Evolutionary conservation across 2,888 invertebrate species (phyloP), one percentile per base, ranked within the genome.

Genomic region (Plagodis pulveraria): DNA sequence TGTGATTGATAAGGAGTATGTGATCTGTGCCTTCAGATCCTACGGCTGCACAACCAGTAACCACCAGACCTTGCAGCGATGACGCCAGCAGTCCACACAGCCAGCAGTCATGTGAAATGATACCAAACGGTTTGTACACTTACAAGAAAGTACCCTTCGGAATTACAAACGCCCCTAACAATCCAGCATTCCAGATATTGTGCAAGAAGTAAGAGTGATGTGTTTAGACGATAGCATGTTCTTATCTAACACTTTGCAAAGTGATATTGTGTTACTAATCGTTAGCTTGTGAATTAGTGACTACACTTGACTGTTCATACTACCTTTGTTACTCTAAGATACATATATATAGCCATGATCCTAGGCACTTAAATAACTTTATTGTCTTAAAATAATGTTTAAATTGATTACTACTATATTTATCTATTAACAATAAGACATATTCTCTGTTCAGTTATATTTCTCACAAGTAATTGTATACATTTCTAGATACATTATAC

Each of bases 71-170:
- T 0, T 83, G 87, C 79, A 81, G 76, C 63, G 91, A 89, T 50
- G 91, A 89, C 41, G 59, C 86, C 0, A 86, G 89, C 85, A 86
- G 86, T 57, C 89, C 89, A 40, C 85, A 84, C 58, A 83, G 81
- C 55, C 87, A 87, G 60, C 86, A 86, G 52, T 82, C 87, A 6
- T 86, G 86, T 70, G 89, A 90, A 46, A 81, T 86, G 9, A 58
- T 80, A 44, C 86, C 84, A 64, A 91, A 86, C 70, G 91, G 91
- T 91, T 77, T 83, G 90, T 88, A 89, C 45, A 32, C 7, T 11
- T 45, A 9, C 40, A 40, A 40, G 40, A 40, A 10, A 7, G 10
- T 40, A 40, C 22, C 52, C 36, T 32, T 9, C 33, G 52, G 33
- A 52, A 45, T 52, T 44, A 10, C 7, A 12, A 12, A 45, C 22